These are phyloP conservation scores for Suillia variegata DNA, from an alignment of 2,888 invertebrate species.

Conservation along the genomic window DNA sequence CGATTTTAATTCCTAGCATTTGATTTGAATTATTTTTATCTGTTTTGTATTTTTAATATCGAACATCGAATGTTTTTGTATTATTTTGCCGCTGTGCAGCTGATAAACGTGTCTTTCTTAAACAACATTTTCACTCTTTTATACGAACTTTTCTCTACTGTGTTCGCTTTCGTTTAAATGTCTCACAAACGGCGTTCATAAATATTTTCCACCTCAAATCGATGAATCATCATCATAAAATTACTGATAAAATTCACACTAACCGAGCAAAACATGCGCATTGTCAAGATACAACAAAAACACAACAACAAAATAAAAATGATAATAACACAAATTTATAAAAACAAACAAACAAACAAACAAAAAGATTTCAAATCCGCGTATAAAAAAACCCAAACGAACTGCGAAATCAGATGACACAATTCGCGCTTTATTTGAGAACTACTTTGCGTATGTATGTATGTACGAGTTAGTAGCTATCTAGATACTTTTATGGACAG, in stretches of 20 bases:
- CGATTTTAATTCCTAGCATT: too few relatives aligned
- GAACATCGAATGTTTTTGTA: too few relatives aligned
- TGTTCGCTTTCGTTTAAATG: too few relatives aligned
- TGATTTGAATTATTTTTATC: too few relatives aligned
- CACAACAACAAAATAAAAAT: too few relatives aligned
- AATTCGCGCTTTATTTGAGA: not conserved
- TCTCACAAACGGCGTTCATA: not conserved
- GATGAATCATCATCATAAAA: conserved; percentile 18
- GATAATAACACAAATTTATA: too few relatives aligned
- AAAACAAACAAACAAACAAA: not conserved
- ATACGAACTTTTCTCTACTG: too few relatives aligned
- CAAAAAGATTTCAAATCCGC: not conserved
- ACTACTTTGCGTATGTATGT: not conserved
- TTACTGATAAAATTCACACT: conserved; percentile 18
- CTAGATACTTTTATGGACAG: not conserved
- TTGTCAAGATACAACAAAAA: not conserved
- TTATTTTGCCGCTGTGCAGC: too few relatives aligned
- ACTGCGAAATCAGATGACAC: not conserved
- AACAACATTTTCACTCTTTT: too few relatives aligned
- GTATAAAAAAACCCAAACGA: not conserved
- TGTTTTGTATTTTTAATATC: too few relatives aligned
- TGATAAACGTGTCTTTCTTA: too few relatives aligned
- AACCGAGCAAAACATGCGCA: conserved; percentile 7
- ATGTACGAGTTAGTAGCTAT: too few relatives aligned
- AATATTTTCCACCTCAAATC: not conserved